Conservation (phyloP, 1,140 invertebrate genomes). For the Drosophila pseudoobscura region DNA sequence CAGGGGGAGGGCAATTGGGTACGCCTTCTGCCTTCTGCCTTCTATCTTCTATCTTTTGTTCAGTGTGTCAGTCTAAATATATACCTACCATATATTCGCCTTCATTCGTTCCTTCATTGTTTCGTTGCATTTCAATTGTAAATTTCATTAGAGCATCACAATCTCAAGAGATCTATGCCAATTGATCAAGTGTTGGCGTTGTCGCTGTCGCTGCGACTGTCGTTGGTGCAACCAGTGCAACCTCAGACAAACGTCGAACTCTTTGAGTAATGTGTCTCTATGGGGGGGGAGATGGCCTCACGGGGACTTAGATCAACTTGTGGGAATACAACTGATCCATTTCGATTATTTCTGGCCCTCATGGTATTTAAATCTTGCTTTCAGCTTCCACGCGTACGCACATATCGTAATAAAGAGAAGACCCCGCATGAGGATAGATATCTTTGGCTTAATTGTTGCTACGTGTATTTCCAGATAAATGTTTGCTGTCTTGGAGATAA, state of each 20-base stretch:
- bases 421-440: conserved; percentile 12
- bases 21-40: conserved; percentile 33
- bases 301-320: conserved; percentile 8
- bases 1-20: neutral
- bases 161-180: conserved; percentile 55
- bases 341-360: neutral
- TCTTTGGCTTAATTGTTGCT: conserved; percentile 73
- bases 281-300: conserved; percentile 9
- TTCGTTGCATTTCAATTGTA: conserved; percentile 66
- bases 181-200: conserved; percentile 30
- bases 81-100: conserved; percentile 26
- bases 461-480: conserved; percentile 64
- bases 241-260: conserved; percentile 41
- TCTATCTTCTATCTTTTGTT: conserved; percentile 44
- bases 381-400: neutral
- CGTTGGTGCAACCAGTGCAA: conserved; percentile 18
- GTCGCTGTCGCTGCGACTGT: neutral
- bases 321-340: conserved; percentile 6
- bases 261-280: conserved; percentile 28
- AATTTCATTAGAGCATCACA: conserved; percentile 45
- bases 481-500: conserved; percentile 69
- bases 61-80: conserved; percentile 75
- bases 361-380: neutral
- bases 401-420: no score
- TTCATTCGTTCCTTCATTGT: conserved; percentile 48